phyloP scores from a whole-genome alignment of 2,113 vertebrate species.

The Loxodonta africana region DNA sequence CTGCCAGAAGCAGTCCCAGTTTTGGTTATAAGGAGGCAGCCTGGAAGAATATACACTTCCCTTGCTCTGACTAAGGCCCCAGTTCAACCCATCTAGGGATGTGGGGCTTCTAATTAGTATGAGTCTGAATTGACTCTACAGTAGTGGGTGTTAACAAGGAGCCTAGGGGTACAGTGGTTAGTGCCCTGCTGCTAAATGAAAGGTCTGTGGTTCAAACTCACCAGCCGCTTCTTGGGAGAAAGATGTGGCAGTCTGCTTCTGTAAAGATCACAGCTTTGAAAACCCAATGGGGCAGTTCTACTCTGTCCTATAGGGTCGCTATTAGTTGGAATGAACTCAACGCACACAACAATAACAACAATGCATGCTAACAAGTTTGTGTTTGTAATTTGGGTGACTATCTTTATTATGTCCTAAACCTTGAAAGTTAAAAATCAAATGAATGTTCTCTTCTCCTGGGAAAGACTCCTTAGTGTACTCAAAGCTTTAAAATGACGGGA shows the following conservation, averaged over 20 bases:
- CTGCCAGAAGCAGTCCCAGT: not conserved
- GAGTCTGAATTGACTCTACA: no score
- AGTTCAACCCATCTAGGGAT: not conserved
- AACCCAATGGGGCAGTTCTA: not conserved
- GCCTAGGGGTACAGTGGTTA: not conserved
- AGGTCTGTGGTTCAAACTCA: not conserved
- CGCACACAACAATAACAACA: not conserved
- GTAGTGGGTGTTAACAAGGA: not conserved
- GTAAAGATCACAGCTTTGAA: not conserved
- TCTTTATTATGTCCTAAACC: conserved; percentile 42
- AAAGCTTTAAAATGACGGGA: not conserved
- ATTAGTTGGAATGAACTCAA: no score
- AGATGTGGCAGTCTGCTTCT: not conserved
- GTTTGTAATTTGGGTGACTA: not conserved
- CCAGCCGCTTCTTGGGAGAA: not conserved
- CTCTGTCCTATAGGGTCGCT: no score
- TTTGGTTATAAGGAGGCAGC: not conserved
- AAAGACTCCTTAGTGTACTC: conserved; percentile 22
- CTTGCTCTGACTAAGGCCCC: not conserved
- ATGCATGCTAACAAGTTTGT: not conserved
- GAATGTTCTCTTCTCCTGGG: conserved; percentile 22
- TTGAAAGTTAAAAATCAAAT: conserved; percentile 43
- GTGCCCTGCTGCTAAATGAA: not conserved
- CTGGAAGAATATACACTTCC: not conserved
- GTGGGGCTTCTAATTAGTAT: not conserved